phyloP scores from a whole-genome alignment of 92 coral and sea anemone genomes.

The Actinernus sp. region DNA sequence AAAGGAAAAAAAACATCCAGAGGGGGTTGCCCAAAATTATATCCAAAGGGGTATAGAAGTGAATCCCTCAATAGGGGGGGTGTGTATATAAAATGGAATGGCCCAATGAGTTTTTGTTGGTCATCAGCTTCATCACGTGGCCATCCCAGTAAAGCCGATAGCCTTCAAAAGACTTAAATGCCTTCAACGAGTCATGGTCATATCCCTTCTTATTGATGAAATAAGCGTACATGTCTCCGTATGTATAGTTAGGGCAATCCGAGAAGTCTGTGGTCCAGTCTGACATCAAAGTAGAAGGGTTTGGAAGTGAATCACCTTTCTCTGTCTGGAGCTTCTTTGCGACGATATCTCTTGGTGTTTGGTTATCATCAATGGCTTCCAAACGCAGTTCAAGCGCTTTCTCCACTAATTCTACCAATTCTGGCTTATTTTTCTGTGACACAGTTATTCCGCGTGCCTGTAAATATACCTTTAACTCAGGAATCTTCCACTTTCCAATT shows the following conservation, averaged over 20 bases:
- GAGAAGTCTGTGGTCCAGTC: slow-evolving; percentile 44
- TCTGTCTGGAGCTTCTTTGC: no score
- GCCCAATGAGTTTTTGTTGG: no score
- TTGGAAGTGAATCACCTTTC: no score
- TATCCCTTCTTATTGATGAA: slow-evolving; percentile 18
- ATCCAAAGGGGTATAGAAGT: no score
- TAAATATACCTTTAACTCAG: slow-evolving; percentile 23
- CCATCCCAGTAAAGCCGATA: no score
- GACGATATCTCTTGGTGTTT: background rate
- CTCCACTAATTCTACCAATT: slow-evolving; percentile 8
- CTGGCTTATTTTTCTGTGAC: slow-evolving; percentile 25
- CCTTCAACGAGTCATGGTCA: slow-evolving; percentile 31
- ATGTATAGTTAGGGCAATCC: slow-evolving; percentile 18
- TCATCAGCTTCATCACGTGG: no score
- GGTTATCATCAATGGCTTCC: slow-evolving; percentile 10
- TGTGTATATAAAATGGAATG: no score
- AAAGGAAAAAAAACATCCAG: no score
- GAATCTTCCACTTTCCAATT: slow-evolving; percentile 28
- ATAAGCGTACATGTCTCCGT: slow-evolving; percentile 27
- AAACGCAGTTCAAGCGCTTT: slow-evolving; percentile 26
- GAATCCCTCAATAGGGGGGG: no score
- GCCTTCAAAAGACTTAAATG: slow-evolving; percentile 33
- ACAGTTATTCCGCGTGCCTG: slow-evolving; percentile 33
- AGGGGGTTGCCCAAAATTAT: no score
- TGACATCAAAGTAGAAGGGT: slow-evolving; percentile 19